These are phyloP conservation scores for Macrocentrus cingulum DNA, from an alignment of 1,140 invertebrate species.

Conservation along the genomic window DNA sequence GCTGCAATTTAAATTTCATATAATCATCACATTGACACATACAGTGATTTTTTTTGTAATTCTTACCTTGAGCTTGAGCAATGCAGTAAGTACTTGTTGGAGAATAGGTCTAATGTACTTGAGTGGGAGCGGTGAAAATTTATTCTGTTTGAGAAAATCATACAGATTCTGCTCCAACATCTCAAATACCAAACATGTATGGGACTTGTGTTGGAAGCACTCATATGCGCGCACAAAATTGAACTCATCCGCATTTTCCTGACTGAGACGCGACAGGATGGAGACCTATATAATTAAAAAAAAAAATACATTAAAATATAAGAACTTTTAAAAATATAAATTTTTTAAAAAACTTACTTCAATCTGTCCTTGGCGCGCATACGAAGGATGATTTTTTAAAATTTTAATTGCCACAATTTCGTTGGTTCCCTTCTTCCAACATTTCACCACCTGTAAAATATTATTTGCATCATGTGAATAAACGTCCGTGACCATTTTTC, in stretches of 20 bases:
- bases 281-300: constrained; percentile 69
- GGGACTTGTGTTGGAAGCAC: constrained; percentile 99
- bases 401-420: constrained; percentile 99
- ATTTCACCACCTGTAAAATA: constrained; percentile 86
- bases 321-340: neutral
- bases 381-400: constrained; percentile 99
- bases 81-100: constrained; percentile 97
- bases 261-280: constrained; percentile 94
- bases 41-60: constrained; percentile 95
- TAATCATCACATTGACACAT: constrained; percentile 91
- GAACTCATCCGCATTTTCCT: constrained; percentile 99
- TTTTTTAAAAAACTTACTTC: constrained; percentile 68
- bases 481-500: constrained; percentile 1
- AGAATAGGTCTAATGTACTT: constrained; percentile 98
- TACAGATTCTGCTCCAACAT: constrained; percentile 99
- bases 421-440: constrained; percentile 99
- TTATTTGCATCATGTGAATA: neutral
- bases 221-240: constrained; percentile 99
- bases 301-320: neutral
- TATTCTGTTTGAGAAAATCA: constrained; percentile 99
- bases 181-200: constrained; percentile 99
- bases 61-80: constrained; percentile 89
- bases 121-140: constrained; percentile 96
- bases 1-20: constrained; percentile 61
- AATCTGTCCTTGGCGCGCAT: constrained; percentile 99